Evolutionary conservation across 2,888 invertebrate species (phyloP).

Genomic region (Ferrisia virgata): DNA sequence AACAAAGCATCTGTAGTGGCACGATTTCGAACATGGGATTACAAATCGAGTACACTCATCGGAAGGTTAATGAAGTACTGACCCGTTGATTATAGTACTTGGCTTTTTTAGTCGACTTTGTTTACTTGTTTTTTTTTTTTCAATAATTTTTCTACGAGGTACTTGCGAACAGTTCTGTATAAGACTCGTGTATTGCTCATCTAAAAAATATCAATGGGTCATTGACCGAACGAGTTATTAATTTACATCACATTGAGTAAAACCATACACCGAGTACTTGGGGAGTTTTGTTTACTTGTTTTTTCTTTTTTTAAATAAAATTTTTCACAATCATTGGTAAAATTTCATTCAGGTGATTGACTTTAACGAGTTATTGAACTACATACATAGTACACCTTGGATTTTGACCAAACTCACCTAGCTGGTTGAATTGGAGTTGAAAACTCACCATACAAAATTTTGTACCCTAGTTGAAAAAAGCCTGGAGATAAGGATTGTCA

Average conservation of each 20-base stretch:
- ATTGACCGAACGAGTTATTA: too few species aligned
- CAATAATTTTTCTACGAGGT: neutral
- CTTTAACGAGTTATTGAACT: neutral
- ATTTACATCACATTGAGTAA: too few species aligned
- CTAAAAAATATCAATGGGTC: neutral
- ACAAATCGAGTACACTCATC: slow-evolving; percentile 19
- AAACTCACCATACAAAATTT: too few species aligned
- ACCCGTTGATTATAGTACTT: slow-evolving; percentile 4
- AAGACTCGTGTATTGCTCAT: neutral
- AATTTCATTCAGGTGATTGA: neutral
- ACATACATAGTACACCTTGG: too few species aligned
- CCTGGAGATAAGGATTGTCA: too few species aligned
- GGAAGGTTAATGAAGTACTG: slow-evolving; percentile 7
- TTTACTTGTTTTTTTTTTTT: neutral
- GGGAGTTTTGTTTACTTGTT: too few species aligned
- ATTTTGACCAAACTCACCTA: too few species aligned
- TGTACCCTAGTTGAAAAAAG: too few species aligned
- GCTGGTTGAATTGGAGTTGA: too few species aligned
- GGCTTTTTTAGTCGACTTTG: neutral
- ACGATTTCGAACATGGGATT: slow-evolving; percentile 19
- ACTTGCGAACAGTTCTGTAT: neutral
- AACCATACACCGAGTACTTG: too few species aligned
- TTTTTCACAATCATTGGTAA: too few species aligned
- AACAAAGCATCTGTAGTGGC: slow-evolving; percentile 20
- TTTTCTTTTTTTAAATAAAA: too few species aligned